Evolutionary conservation across 2,113 vertebrate species (phyloP).

Genomic region (Hydrochoerus hydrochaeris): DNA sequence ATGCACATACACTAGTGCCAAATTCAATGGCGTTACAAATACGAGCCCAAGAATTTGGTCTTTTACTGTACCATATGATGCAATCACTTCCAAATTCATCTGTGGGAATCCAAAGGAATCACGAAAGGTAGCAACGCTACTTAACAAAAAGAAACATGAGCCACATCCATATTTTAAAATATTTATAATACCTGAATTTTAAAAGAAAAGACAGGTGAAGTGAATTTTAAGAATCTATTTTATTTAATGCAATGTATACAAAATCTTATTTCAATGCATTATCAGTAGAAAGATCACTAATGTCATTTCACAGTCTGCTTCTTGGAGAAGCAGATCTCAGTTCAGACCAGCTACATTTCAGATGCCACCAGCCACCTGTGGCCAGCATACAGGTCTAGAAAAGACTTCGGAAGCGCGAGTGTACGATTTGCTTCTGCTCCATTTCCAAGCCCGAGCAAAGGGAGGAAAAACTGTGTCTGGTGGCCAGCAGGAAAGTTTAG

Average conservation of each 20-base stretch:
- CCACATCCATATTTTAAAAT: neutral
- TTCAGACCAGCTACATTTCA: neutral
- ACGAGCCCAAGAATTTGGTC: neutral
- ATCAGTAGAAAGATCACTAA: slow-evolving; percentile 16
- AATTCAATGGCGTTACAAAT: neutral
- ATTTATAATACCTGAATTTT: neutral
- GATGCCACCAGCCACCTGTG: neutral
- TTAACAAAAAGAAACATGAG: neutral
- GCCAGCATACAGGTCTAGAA: neutral
- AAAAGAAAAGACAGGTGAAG: neutral
- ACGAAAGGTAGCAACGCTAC: neutral
- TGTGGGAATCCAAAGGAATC: neutral
- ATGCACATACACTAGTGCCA: neutral
- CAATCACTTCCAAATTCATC: neutral
- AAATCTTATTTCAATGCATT: neutral
- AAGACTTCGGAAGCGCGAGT: neutral
- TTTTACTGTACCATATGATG: neutral
- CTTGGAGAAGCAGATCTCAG: neutral
- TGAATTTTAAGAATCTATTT: slow-evolving; percentile 12
- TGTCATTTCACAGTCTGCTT: neutral
- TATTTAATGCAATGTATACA: neutral
- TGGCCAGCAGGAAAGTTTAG: neutral
- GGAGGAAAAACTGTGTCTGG: neutral
- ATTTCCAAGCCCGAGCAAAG: neutral
- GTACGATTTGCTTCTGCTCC: neutral